Base-by-base conservation (phyloP, 2,113 vertebrate species). In the Megatriorchis doriae region DNA sequence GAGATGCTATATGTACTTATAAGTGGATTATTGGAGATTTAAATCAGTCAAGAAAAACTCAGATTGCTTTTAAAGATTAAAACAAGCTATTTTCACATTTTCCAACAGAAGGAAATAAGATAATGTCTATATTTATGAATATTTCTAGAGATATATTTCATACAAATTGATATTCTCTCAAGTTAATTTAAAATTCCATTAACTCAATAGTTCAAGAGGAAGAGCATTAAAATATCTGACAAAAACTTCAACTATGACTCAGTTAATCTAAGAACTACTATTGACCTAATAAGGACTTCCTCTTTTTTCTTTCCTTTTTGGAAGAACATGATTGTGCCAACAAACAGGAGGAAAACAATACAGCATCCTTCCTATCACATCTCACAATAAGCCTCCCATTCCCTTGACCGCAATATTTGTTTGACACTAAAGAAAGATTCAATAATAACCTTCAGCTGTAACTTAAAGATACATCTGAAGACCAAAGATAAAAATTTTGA, bases 131-230 rank as follows among this genome's bases (percentile, higher is more conserved):
- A 93, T 83, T 93, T 94, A 94, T 81, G 27, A 88, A 75, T 81
- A 97, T 83, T 95, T 80, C 70, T 89, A 71, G 36, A 23, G n/a
- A 93, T 68, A 74, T 72, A 83, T 77, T 91, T 87, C 66, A 88
- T 53, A 88, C 42, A 89, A 93, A 34, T 38, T 81, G 11, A 61
- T 93, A 22, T n/a, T 53, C 38, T 90, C 73, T 63, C 11, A 3
- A 16, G 31, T 85, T 81, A 86, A 95, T 95, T 91, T 96, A 96
- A 94, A 93, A 96, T 95, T 94, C 89, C 81, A 95, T 95, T 95
- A 94, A 87, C 78, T 90, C 7, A 83, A 11, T 50, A 73, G 32
- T 89, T 95, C 52, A 70, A 66, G 23, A 87, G 40, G 40, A 93
- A 79, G 32, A 85, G 13, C 53, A 79, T 74, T 89, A 91, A 78